Conservation (phyloP, 2,797 vertebrate genomes). For the Sebastes nivosus region DNA sequence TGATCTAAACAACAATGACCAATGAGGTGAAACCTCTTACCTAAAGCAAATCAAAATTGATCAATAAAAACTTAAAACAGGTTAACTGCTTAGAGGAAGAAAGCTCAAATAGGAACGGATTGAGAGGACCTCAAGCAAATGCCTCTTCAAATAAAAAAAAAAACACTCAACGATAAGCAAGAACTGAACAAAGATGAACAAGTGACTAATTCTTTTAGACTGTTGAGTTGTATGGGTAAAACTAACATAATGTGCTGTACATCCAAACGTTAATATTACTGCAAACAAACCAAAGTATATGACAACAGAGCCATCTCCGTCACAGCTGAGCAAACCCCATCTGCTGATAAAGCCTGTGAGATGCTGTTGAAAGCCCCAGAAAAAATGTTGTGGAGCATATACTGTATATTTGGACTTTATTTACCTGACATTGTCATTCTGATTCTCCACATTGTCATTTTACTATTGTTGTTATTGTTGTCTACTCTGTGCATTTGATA, state of each 20-base stretch:
- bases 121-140: neutral
- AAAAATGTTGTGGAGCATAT: neutral
- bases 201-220: neutral
- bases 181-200: neutral
- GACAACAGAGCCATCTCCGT: neutral
- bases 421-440: neutral
- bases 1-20: neutral
- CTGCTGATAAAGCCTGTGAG: neutral
- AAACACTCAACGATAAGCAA: neutral
- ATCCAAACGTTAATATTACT: neutral
- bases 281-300: neutral
- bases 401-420: neutral
- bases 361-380: neutral
- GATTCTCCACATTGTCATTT: neutral
- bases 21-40: neutral
- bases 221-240: neutral
- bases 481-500: neutral
- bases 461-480: neutral
- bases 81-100: neutral
- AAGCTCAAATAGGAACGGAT: neutral
- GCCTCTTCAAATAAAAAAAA: neutral
- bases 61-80: neutral
- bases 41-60: neutral
- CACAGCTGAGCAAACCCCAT: neutral
- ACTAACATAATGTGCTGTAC: neutral